Percentiles rank a stretch among this genome's conserved stretches.
Evolutionary conservation across 2,113 vertebrate species (phyloP).

Genomic region (Hymenochirus boettgeri): DNA sequence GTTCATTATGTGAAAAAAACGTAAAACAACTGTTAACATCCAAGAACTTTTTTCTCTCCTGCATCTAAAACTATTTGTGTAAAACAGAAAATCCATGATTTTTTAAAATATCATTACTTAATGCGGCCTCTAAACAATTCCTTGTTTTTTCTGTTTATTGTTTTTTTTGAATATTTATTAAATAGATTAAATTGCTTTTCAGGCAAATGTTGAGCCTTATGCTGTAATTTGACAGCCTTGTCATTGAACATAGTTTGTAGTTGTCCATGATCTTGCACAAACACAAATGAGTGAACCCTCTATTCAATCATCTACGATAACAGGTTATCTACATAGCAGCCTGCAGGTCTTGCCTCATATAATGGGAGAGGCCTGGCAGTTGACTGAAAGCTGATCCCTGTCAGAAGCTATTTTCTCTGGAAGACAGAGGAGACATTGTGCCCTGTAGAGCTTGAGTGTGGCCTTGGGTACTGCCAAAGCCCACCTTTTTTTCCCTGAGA

Average conservation of each 20-base stretch:
- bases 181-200: background rate
- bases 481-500: slow-evolving; percentile 66
- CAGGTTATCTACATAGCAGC: slow-evolving; percentile 50
- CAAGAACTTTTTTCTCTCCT: no score
- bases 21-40: no score
- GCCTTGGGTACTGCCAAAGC: slow-evolving; percentile 54
- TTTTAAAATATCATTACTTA: no score
- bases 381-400: slow-evolving; percentile 76
- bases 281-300: slow-evolving; percentile 32
- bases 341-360: slow-evolving; percentile 50
- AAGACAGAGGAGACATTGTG: slow-evolving; percentile 70
- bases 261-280: slow-evolving; percentile 31
- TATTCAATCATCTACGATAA: slow-evolving; percentile 49
- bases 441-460: slow-evolving; percentile 58
- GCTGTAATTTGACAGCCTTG: background rate
- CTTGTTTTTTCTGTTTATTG: fast-evolving
- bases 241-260: background rate
- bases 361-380: slow-evolving; percentile 56
- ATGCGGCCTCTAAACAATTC: no score
- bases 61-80: no score
- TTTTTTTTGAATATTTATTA: fast-evolving
- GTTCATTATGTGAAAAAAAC: no score
- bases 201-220: slow-evolving; percentile 13
- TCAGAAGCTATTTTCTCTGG: slow-evolving; percentile 65
- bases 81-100: no score